Evolutionary conservation across 2,888 invertebrate species (phyloP).

Genomic region (Chrysotoxum bicinctum): DNA sequence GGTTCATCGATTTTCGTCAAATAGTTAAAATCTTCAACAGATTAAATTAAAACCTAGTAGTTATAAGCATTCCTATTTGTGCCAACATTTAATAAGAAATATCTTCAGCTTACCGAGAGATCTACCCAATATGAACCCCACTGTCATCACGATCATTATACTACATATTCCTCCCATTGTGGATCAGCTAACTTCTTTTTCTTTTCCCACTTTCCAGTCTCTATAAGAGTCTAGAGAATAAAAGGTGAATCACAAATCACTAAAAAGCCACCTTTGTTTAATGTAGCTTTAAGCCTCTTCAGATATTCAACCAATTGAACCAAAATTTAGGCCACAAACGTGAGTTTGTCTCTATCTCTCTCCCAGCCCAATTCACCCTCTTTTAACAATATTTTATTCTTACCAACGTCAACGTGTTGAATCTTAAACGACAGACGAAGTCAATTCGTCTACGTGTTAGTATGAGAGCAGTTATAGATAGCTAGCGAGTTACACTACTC

Average conservation of each 20-base stretch:
- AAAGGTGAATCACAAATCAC: not conserved
- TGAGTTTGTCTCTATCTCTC: slow-evolving; percentile 48
- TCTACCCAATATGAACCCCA: no score
- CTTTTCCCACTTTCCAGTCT: slow-evolving; percentile 50
- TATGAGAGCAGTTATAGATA: slow-evolving; percentile 54
- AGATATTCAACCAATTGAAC: slow-evolving; percentile 7
- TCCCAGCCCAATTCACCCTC: slow-evolving; percentile 21
- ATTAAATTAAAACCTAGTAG: no score
- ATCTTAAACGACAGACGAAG: slow-evolving; percentile 7
- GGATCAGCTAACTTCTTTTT: not conserved
- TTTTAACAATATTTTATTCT: slow-evolving; percentile 11
- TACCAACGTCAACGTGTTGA: slow-evolving; percentile 5
- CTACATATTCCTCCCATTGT: not conserved
- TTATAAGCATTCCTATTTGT: no score
- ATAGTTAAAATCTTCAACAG: no score
- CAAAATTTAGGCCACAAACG: slow-evolving; percentile 60
- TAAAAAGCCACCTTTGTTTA: not conserved
- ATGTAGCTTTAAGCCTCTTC: not conserved
- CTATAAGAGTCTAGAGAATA: not conserved
- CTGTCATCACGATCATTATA: not conserved
- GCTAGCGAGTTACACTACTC: slow-evolving; percentile 14
- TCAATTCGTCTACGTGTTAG: slow-evolving; percentile 46
- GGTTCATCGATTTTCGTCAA: no score
- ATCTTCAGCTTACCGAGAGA: no score
- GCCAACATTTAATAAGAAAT: no score